Conservation (phyloP, 2,113 vertebrate species). For the Platichthys stellatus region DNA sequence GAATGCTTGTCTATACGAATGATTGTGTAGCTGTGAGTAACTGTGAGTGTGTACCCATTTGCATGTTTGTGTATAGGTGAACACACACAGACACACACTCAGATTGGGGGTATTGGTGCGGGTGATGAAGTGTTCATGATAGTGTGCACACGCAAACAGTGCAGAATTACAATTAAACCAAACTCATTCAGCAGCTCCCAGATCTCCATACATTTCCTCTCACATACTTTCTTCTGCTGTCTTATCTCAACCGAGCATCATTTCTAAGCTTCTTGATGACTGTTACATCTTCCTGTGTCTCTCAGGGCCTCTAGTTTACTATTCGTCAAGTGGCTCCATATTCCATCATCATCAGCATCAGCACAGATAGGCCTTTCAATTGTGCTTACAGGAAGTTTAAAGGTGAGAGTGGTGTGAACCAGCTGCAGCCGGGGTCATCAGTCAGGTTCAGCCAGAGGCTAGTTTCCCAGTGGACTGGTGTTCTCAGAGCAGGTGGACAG, state of each 20-base stretch:
- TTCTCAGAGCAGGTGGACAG: slow-evolving; percentile 14
- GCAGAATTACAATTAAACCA: slow-evolving; percentile 69
- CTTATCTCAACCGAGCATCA: slow-evolving; percentile 33
- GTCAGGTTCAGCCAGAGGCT: slow-evolving; percentile 12
- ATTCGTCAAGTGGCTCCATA: slow-evolving; percentile 20
- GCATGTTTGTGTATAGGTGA: slow-evolving; percentile 33
- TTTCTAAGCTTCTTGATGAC: slow-evolving; percentile 30
- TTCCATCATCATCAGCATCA: neutral
- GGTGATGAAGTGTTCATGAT: slow-evolving; percentile 73
- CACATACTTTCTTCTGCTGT: slow-evolving; percentile 31
- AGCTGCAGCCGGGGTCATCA: neutral
- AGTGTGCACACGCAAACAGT: slow-evolving; percentile 65
- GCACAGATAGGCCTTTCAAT: neutral
- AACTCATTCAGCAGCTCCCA: slow-evolving; percentile 55
- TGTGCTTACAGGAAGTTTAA: neutral
- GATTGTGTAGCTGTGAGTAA: slow-evolving; percentile 52
- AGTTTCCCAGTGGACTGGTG: neutral
- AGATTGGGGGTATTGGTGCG: slow-evolving; percentile 62
- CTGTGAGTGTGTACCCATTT: slow-evolving; percentile 15
- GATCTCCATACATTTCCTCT: slow-evolving; percentile 51
- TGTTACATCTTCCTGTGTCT: slow-evolving; percentile 7
- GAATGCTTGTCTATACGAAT: no score
- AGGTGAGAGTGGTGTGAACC: neutral
- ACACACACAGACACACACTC: slow-evolving; percentile 8
- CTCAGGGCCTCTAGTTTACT: neutral